Percentiles rank a stretch among this genome's conserved stretches.
Evolutionary conservation across 2,113 vertebrate species (phyloP).

Genomic region (Callorhinus ursinus): DNA sequence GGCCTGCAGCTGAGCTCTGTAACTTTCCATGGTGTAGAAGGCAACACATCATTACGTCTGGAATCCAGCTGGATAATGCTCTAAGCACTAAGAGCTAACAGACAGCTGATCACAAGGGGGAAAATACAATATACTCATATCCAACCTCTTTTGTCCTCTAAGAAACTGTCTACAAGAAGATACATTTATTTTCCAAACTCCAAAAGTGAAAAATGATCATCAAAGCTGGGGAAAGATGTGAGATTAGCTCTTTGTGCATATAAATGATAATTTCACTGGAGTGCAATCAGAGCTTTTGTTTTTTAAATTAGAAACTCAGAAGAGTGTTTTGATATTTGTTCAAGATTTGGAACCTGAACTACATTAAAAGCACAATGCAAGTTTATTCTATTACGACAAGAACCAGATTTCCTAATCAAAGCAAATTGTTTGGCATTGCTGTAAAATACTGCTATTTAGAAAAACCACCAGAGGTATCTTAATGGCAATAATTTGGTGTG

Average conservation of each 20-base stretch:
- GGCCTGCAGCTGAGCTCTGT: constrained; percentile 73
- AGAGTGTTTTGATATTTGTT: constrained; percentile 67
- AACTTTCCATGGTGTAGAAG: constrained; percentile 81
- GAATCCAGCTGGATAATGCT: constrained; percentile 72
- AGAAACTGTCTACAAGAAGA: constrained; percentile 74
- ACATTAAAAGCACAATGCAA: constrained; percentile 78
- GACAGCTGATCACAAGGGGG: constrained; percentile 54
- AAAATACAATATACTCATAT: constrained; percentile 31
- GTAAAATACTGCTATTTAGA: constrained; percentile 81
- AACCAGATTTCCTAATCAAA: constrained; percentile 86
- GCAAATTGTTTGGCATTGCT: constrained; percentile 82
- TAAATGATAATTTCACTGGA: constrained; percentile 62
- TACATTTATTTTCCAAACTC: constrained; percentile 62
- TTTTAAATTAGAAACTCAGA: constrained; percentile 69
- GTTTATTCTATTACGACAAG: constrained; percentile 81
- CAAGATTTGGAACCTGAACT: constrained; percentile 75
- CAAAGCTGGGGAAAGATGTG: constrained; percentile 34
- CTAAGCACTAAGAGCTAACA: constrained; percentile 61
- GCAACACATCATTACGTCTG: constrained; percentile 76
- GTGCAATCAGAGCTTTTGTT: constrained; percentile 66
- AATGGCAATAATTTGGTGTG: constrained; percentile 82
- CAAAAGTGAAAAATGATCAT: constrained; percentile 62
- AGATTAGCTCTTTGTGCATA: constrained; percentile 61
- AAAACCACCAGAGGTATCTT: constrained; percentile 83
- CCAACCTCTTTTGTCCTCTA: constrained; percentile 73